Percentiles rank a stretch among this genome's conserved stretches.
Conservation (phyloP, 2,113 vertebrate species). For the Pseudonaja textilis region DNA sequence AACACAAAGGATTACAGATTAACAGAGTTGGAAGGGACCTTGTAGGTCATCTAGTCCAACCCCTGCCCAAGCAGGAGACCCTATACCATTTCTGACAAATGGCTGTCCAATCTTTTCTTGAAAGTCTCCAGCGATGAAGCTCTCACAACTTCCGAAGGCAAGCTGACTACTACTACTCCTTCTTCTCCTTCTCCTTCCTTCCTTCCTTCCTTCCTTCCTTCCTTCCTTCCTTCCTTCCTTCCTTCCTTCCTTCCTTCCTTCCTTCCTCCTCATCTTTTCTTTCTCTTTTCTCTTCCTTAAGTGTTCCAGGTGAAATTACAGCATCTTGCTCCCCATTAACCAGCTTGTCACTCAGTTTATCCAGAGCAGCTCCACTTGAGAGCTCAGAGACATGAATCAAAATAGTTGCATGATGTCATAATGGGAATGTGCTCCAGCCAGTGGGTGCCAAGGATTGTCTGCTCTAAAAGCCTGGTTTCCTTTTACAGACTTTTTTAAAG, state of each 20-base stretch:
- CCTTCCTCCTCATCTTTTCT: no score
- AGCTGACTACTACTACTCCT: no score
- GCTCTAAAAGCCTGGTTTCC: slow-evolving; percentile 74
- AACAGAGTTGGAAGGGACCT: no score
- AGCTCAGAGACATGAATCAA: slow-evolving; percentile 69
- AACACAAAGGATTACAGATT: accelerated
- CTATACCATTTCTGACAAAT: no score
- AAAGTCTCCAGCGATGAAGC: no score
- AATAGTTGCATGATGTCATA: slow-evolving; percentile 80
- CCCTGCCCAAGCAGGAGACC: no score
- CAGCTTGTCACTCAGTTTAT: slow-evolving; percentile 23
- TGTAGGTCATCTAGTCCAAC: no score
- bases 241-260: background rate
- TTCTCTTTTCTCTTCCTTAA: background rate
- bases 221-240: no score
- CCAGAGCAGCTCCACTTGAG: slow-evolving; percentile 41
- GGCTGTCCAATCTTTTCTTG: no score
- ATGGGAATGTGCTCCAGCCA: slow-evolving; percentile 60
- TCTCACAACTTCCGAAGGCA: no score
- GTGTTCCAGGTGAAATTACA: slow-evolving; percentile 45
- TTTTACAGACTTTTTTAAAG: slow-evolving; percentile 91
- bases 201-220: no score
- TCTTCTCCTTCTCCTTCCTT: accelerated
- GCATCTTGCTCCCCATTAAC: background rate
- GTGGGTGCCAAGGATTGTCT: slow-evolving; percentile 73